Base-by-base conservation (phyloP, 2,797 vertebrate species). In the Hoplostethus mediterraneus region DNA sequence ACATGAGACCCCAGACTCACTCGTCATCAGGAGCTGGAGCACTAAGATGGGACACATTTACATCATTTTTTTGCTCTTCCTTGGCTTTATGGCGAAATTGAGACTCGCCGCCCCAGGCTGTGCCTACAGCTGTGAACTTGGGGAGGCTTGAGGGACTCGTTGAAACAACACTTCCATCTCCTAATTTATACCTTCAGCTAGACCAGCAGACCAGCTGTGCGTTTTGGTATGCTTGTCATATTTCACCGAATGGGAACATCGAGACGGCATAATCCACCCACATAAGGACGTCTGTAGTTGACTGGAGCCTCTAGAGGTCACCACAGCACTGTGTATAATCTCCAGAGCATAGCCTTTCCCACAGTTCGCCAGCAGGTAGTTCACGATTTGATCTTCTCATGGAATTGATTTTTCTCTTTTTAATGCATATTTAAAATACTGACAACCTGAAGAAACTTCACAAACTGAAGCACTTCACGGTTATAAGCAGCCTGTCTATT, bases 301-400 rank as follows among this genome's bases (percentile, higher is more conserved):
- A 58, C 9, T 6, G 36, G 2, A 55, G 48, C 87, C 89, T 78
- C 74, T 71, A 88, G 90, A 84, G 77, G 89, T 86, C 87, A 68
- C 83, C 49, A 86, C 57, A 87, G 56, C 67, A 75, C 84, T 63
- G 58, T 58, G 28, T 47, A 75, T 66, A 3, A 73, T 58, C 63
- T 36, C 59, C 77, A 28, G 6, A 71, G 63, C 48, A 58, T 7
- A 1, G 0, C 14, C 8, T 9, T 3, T 36, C 47, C 17, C 17
- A 47, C 67, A 63, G 44, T 59, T 16, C 1, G 3, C 21, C 1
- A 25, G 5, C 0, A 0, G 12, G 13, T 45, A 14, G 14, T 45
- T 13, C 3, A 1, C 14, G 44, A 45, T 45, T 45, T 45, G 13
- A 14, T 45, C 4, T 45, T 1, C 12, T 47, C 11, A 51, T 13